Base-by-base conservation (phyloP, 2,888 invertebrate species). In the Clivina fossor region DNA sequence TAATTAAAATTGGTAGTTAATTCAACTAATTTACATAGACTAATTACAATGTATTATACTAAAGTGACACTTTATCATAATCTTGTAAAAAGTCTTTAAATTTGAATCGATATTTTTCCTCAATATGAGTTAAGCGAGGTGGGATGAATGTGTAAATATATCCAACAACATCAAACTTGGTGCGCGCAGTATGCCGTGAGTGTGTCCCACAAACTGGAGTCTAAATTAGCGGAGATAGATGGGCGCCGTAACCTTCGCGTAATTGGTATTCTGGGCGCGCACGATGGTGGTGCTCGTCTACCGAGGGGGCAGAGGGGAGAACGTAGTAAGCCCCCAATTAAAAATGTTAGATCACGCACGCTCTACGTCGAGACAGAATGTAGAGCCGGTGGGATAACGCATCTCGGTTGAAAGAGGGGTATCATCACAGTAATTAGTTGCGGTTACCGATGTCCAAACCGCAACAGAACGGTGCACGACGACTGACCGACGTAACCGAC, bases 371-470 rank as follows among this genome's bases (percentile, higher is more conserved):
- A n/a, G n/a, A n/a, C n/a, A n/a, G n/a, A n/a, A n/a, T n/a, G n/a
- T n/a, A 40, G 19, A n/a, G 40, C 18, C 18, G 20, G 3, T 19
- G 40, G 32, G 20, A 50, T 50, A 50, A 50, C 50, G 30, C 30
- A 26, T 19, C n/a, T n/a, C 15, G 50, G 32, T n/a, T 30, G 40
- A 50, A 41, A 50, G n/a, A n/a, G n/a, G 50, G 50, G 40, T 40
- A 50, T 50, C 50, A 50, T 50, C 50, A 40, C 18, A 5, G 30
- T 50, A 40, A 50, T 50, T 50, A 50, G 40, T 50, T 50, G 20
- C 50, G 24, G 24, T 19, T 38, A 20, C 40, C 19, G 41, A 24
- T 19, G 19, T 18, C 18, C 24, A 19, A 38, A n/a, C 37, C 28
- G 49, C 24, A 8, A 16, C 48, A 2, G n/a, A 30, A 30, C 30